Evolutionary conservation across 2,888 invertebrate species (phyloP).

Genomic region (Epinotia demarniana): DNA sequence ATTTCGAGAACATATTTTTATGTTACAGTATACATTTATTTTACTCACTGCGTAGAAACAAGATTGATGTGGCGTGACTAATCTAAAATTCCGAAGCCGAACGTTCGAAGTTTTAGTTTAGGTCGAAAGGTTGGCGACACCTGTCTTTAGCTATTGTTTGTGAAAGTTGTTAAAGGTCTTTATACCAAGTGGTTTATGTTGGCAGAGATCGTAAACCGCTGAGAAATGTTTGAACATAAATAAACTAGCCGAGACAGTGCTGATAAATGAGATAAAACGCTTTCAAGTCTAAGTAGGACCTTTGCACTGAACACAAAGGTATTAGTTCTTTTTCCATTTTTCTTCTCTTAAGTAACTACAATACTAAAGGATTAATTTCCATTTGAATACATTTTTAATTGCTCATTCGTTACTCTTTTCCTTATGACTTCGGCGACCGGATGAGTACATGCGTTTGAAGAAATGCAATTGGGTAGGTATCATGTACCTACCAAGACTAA

Average conservation of each 20-base stretch:
- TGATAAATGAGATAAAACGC: not conserved
- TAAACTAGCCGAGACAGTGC: conserved; percentile 1
- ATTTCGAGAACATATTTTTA: not conserved
- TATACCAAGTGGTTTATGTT: conserved; percentile 30
- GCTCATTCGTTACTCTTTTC: not conserved
- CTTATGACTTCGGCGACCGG: too few relatives aligned
- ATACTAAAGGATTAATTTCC: not conserved
- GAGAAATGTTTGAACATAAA: conserved; percentile 13
- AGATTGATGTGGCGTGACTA: conserved; percentile 14
- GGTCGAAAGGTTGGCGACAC: conserved; percentile 21
- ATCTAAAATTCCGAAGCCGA: conserved; percentile 20
- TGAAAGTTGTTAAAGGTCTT: conserved; percentile 15
- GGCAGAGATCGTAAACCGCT: conserved; percentile 25
- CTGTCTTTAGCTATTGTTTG: conserved; percentile 26
- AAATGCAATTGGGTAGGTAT: too few relatives aligned
- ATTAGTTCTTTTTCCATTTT: not conserved
- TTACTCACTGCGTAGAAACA: not conserved
- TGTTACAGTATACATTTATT: not conserved
- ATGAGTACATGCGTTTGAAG: too few relatives aligned
- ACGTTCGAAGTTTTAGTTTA: conserved; percentile 2
- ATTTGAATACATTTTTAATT: not conserved
- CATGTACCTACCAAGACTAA: too few relatives aligned
- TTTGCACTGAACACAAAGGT: not conserved
- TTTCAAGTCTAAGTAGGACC: not conserved
- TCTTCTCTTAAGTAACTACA: not conserved